Evolutionary conservation across 1,140 invertebrate species (phyloP).

Genomic region (Anagrus nilaparvatae): DNA sequence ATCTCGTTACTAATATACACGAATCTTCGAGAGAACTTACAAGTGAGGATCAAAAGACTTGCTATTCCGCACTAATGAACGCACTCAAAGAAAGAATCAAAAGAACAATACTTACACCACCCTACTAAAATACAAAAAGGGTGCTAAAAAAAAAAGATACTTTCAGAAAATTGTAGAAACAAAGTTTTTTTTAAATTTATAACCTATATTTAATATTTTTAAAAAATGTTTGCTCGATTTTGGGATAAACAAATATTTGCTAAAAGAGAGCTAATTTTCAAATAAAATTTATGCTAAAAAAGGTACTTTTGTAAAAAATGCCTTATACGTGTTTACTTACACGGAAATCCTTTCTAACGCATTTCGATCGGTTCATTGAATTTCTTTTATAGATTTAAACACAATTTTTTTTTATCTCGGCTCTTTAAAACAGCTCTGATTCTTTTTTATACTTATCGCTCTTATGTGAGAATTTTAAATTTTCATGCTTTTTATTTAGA

Average conservation of each 20-base stretch:
- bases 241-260: too few relatives aligned
- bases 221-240: too few relatives aligned
- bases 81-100: too few relatives aligned
- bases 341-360: conserved; percentile 43
- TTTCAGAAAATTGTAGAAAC: too few relatives aligned
- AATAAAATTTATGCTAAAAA: too few relatives aligned
- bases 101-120: too few relatives aligned
- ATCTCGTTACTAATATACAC: conserved; percentile 29
- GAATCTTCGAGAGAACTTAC: conserved; percentile 17
- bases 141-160: too few relatives aligned
- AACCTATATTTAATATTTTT: too few relatives aligned
- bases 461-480: background rate
- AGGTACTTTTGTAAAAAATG: too few relatives aligned
- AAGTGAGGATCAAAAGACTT: conserved; percentile 29
- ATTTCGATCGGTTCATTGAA: conserved; percentile 34
- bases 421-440: background rate
- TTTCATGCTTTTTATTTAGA: background rate
- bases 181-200: too few relatives aligned
- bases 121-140: too few relatives aligned
- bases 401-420: background rate
- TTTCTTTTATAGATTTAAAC: background rate
- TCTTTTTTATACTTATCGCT: background rate
- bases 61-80: conserved; percentile 23
- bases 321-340: conserved; percentile 43
- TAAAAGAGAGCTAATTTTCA: too few relatives aligned